Evolutionary conservation across 2,888 invertebrate species (phyloP).

Genomic region (Lithophane semibrunnea): DNA sequence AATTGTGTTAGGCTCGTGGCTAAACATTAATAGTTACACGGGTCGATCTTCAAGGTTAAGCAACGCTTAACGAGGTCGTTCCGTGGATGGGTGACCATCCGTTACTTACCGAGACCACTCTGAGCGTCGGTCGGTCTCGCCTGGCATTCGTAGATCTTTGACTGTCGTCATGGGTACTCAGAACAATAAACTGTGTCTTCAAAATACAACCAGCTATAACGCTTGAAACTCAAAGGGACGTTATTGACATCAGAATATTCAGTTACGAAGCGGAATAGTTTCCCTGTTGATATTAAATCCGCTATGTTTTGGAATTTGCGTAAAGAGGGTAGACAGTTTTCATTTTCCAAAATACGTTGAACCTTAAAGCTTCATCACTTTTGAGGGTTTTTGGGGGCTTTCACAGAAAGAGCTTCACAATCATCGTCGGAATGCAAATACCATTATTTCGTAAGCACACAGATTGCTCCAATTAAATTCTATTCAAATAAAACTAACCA

Average conservation of each 20-base stretch:
- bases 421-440: not conserved
- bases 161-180: not conserved
- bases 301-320: constrained; percentile 16
- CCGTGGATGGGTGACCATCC: not conserved
- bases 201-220: not conserved
- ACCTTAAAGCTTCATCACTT: not conserved
- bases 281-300: constrained; percentile 12
- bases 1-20: not conserved
- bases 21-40: not conserved
- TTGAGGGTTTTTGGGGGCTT: not conserved
- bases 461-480: constrained; percentile 16
- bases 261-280: constrained; percentile 30
- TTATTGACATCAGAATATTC: constrained; percentile 42
- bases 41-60: not conserved
- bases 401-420: not conserved
- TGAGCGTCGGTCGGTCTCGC: not conserved
- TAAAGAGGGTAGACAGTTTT: not conserved
- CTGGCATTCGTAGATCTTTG: not conserved
- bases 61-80: not conserved
- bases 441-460: not conserved
- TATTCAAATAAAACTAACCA: constrained; percentile 34
- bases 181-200: not conserved
- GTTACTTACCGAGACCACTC: not conserved
- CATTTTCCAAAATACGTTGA: not conserved
- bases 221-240: constrained; percentile 32